Conservation (phyloP, 1,140 invertebrate species). For the Hypothenemus hampei region DNA sequence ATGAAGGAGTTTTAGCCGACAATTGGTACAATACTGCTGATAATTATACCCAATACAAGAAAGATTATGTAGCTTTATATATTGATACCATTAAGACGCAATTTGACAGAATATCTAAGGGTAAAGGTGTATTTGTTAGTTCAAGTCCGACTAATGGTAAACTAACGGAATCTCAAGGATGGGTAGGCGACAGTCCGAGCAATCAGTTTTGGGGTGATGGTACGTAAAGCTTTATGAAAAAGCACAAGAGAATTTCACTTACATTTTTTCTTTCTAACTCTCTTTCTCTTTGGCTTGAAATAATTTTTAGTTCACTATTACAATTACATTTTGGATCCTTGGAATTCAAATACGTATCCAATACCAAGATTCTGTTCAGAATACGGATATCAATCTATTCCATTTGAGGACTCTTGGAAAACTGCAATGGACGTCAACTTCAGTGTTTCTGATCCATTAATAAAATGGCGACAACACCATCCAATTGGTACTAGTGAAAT, state of each 20-base stretch:
- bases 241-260: neutral
- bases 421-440: slow-evolving; percentile 55
- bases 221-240: slow-evolving; percentile 42
- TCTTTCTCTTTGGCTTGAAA: neutral
- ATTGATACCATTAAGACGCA: slow-evolving; percentile 68
- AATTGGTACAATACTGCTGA: slow-evolving; percentile 71
- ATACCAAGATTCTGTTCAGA: slow-evolving; percentile 86
- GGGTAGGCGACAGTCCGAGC: slow-evolving; percentile 68
- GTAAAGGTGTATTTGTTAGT: slow-evolving; percentile 65
- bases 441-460: slow-evolving; percentile 54
- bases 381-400: slow-evolving; percentile 91
- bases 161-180: slow-evolving; percentile 69
- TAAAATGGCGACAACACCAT: slow-evolving; percentile 79
- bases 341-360: slow-evolving; percentile 73
- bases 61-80: slow-evolving; percentile 86
- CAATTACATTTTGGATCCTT: slow-evolving; percentile 77
- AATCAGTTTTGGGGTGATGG: slow-evolving; percentile 82
- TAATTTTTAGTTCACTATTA: slow-evolving; percentile 80
- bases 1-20: slow-evolving; percentile 81
- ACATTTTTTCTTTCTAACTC: neutral
- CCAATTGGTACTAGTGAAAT: slow-evolving; percentile 63
- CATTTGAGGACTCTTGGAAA: slow-evolving; percentile 62
- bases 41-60: slow-evolving; percentile 58
- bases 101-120: slow-evolving; percentile 47
- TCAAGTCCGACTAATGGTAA: slow-evolving; percentile 93